These are phyloP conservation scores for Harpagoxenus sublaevis DNA, from an alignment of 2,888 invertebrate species.

Conservation along the genomic window DNA sequence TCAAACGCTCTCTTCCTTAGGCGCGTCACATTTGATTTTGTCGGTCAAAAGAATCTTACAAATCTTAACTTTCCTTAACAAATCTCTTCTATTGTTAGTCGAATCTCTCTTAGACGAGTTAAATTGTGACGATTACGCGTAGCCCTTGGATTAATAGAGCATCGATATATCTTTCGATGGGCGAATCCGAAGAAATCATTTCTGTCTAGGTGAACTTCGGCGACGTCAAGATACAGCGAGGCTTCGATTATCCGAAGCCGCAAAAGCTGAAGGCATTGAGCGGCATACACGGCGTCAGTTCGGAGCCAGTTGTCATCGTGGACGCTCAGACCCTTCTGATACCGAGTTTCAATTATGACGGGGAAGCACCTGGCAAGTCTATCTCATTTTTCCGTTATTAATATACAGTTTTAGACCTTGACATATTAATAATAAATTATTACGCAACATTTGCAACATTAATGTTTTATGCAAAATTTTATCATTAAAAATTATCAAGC, in stretches of 20 bases:
- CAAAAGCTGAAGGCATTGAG: constrained; percentile 92
- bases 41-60: neutral
- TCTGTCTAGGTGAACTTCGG: constrained; percentile 94
- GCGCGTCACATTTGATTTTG: neutral
- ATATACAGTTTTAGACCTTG: neutral
- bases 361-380: constrained; percentile 94
- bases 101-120: neutral
- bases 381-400: constrained; percentile 20
- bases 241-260: constrained; percentile 93
- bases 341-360: constrained; percentile 96
- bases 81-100: neutral
- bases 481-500: neutral
- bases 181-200: neutral
- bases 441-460: neutral
- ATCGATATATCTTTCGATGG: neutral
- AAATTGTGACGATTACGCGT: neutral
- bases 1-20: neutral
- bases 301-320: constrained; percentile 95
- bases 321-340: constrained; percentile 97
- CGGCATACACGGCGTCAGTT: constrained; percentile 94
- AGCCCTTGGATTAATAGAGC: neutral
- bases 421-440: neutral
- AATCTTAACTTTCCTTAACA: neutral
- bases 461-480: neutral
- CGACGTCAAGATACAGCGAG: constrained; percentile 93